Conservation (phyloP, 2,797 vertebrate genomes). For the Paguma larvata region DNA sequence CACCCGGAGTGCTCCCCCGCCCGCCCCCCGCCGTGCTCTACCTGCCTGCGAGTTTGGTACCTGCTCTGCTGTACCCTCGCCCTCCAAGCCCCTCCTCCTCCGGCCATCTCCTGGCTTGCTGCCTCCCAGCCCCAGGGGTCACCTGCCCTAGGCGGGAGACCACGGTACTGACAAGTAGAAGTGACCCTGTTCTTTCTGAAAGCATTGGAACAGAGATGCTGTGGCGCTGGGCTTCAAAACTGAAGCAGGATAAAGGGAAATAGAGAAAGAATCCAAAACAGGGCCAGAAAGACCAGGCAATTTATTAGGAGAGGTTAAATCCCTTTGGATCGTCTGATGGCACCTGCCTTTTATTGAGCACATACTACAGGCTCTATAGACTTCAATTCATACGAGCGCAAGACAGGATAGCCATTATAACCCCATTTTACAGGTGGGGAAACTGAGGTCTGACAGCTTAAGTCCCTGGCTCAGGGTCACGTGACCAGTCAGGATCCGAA, state of each 20-base stretch:
- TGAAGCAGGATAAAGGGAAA: fast-evolving
- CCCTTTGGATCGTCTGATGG: fast-evolving
- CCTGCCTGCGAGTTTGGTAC: fast-evolving
- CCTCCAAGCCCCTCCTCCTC: background rate
- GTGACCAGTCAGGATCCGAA: background rate
- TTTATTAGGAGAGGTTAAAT: fast-evolving
- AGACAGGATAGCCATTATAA: fast-evolving
- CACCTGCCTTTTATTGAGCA: background rate
- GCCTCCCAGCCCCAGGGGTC: background rate
- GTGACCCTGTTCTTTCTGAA: background rate
- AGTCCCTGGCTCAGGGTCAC: background rate
- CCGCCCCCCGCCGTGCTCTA: fast-evolving
- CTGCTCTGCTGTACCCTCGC: fast-evolving
- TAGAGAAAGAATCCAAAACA: fast-evolving
- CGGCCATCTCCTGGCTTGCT: fast-evolving
- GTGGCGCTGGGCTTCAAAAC: background rate
- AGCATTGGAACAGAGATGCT: fast-evolving
- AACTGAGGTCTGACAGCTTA: background rate
- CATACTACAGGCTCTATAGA: background rate
- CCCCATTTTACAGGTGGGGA: background rate
- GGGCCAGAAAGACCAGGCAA: background rate
- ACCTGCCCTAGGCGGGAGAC: background rate
- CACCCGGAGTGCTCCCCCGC: fast-evolving
- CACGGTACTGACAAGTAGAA: fast-evolving
- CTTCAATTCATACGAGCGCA: fast-evolving